Percentiles rank a stretch among this genome's conserved stretches.
Conservation (phyloP, 1,140 invertebrate species). For the Paraescarpia echinospica region DNA sequence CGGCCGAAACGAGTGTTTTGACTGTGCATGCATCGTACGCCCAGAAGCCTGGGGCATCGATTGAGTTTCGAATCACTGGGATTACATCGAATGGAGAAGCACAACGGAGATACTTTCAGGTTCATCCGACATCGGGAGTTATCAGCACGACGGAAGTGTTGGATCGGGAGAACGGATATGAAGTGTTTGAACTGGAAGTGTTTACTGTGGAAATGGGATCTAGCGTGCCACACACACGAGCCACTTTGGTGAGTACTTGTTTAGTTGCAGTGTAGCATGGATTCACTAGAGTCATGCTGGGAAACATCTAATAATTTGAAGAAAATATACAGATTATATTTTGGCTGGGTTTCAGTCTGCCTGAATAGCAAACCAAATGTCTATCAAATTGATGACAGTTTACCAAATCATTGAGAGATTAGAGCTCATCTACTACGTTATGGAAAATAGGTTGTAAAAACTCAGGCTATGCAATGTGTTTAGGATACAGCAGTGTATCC, state of each 20-base stretch:
- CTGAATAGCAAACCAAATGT: not conserved
- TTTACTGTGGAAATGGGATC: constrained; percentile 53
- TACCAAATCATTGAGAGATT: not conserved
- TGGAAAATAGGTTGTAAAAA: not conserved
- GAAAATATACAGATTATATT: not conserved
- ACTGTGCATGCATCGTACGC: constrained; percentile 70
- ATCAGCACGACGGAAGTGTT: constrained; percentile 79
- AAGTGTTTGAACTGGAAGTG: constrained; percentile 32
- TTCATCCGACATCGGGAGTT: constrained; percentile 84
- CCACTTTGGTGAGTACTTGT: constrained; percentile 69
- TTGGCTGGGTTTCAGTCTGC: not conserved
- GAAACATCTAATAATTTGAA: not conserved
- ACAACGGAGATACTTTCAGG: constrained; percentile 78
- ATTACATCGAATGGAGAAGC: constrained; percentile 66
- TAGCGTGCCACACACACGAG: constrained; percentile 66
- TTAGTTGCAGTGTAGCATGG: not conserved
- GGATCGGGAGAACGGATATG: constrained; percentile 70
- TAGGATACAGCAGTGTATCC: not conserved
- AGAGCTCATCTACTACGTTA: not conserved
- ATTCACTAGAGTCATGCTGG: not conserved
- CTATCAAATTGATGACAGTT: not conserved
- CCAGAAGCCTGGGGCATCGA: constrained; percentile 36
- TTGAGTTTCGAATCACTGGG: constrained; percentile 92
- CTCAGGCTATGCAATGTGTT: not conserved
- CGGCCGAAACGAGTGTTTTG: constrained; percentile 79